Percentiles rank a stretch among this genome's conserved stretches.
Evolutionary conservation across 2,888 invertebrate species (phyloP).

Genomic region (Sinohyriopsis cumingii): DNA sequence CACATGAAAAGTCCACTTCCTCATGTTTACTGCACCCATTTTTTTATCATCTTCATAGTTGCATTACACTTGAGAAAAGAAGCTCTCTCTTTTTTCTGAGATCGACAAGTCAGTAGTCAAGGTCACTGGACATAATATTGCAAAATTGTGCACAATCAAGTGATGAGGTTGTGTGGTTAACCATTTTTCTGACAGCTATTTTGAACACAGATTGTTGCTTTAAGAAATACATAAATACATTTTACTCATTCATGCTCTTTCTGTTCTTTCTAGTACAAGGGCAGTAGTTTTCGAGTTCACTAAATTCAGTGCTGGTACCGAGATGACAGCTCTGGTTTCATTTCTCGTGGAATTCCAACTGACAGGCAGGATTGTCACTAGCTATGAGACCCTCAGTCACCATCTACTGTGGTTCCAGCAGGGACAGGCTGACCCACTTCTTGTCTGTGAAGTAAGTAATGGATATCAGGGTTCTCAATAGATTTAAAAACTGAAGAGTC

Average conservation of each 20-base stretch:
- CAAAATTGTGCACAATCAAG: no score
- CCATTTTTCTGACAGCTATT: no score
- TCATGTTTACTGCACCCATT: no score
- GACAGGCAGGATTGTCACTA: conserved; percentile 60
- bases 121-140: no score
- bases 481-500: no score
- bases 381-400: conserved; percentile 56
- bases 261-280: conserved; percentile 73
- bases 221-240: not conserved
- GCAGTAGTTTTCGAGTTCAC: conserved; percentile 81
- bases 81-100: no score
- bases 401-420: conserved; percentile 48
- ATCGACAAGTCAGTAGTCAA: no score
- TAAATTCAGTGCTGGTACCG: conserved; percentile 80
- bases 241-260: not conserved
- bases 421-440: conserved; percentile 47
- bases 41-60: no score
- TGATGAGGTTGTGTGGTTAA: no score
- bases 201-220: not conserved
- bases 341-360: conserved; percentile 60
- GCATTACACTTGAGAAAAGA: no score
- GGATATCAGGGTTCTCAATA: no score
- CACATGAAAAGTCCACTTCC: no score
- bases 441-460: conserved; percentile 56
- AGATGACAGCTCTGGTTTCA: conserved; percentile 77